Base-by-base conservation (phyloP, 1,140 invertebrate species). In the Triops longicaudatus region DNA sequence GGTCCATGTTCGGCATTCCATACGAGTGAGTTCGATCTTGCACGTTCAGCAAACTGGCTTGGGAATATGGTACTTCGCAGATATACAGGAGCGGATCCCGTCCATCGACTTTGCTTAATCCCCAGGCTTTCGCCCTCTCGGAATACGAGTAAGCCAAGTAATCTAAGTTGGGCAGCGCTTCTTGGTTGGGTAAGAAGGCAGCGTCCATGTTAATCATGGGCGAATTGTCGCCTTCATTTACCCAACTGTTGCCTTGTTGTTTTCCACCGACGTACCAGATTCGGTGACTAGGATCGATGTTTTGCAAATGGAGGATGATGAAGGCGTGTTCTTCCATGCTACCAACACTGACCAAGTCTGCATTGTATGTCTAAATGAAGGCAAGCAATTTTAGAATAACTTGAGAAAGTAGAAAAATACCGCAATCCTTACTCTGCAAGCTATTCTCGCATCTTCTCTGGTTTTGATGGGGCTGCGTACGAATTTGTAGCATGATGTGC, bases 241-340 rank as follows among this genome's bases (percentile, higher is more conserved):
- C 84, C 93, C 94, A 97, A 78, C 89, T 89, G 72, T 90, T 91
- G 0, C 88, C 88, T 73, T 89, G 88, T 82, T 93, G 91, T 72
- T 88, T 88, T 1, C 90, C 89, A 26, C 92, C 91, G 28, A 92
- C 91, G 80, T 94, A 96, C 92, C 94, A 97, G n/a, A 88, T 87
- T 73, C 91, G 86, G 83, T 93, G 92, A 78, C 94, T 91, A 27
- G 93, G 93, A 86, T 97, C 94, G 80, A 92, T 87, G 81, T 88
- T 85, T 80, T 91, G 88, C 7, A 98, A 84, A 80, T 93, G 89
- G 78, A 91, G 87, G 1, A 94, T 86, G 14, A 97, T 85, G 82
- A 95, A 96, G 0, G 90, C 88, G 87, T 97, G 94, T 82, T 98
- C 94, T 76, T 96, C 94, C 4, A 91, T 84, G 74, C 86, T 90